phyloP scores from a whole-genome alignment of 2,888 invertebrate species.

The Pharmacophagus antenor region DNA sequence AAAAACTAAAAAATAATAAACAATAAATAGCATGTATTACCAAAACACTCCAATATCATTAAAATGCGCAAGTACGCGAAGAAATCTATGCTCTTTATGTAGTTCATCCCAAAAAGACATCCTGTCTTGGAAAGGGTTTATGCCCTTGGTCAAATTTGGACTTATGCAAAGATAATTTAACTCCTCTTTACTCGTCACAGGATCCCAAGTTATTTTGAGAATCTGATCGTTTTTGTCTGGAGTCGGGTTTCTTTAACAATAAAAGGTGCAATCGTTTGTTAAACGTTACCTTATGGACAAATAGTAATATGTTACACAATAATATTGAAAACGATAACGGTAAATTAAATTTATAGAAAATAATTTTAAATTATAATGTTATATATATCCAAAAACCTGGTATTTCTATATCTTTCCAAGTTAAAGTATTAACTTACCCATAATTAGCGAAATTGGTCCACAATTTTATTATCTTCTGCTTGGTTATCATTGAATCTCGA shows the following conservation, averaged over 20 bases:
- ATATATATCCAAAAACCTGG: too few relatives aligned
- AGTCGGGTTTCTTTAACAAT: constrained; percentile 66
- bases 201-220: constrained; percentile 68
- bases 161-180: constrained; percentile 69
- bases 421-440: constrained; percentile 55
- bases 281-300: too few relatives aligned
- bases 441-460: constrained; percentile 78
- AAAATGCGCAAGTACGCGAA: constrained; percentile 58
- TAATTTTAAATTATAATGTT: too few relatives aligned
- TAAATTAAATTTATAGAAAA: too few relatives aligned
- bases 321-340: too few relatives aligned
- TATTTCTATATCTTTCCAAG: too few relatives aligned
- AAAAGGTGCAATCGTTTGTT: background rate
- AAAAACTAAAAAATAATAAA: background rate
- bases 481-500: constrained; percentile 58
- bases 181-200: constrained; percentile 58
- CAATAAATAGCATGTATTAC: constrained; percentile 38
- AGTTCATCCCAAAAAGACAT: constrained; percentile 73
- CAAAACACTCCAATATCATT: constrained; percentile 60
- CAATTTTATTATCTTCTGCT: constrained; percentile 63
- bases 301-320: too few relatives aligned
- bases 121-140: constrained; percentile 66
- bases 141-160: constrained; percentile 65
- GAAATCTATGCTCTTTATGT: constrained; percentile 55
- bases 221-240: constrained; percentile 61